phyloP scores from a whole-genome alignment of 2,888 invertebrate species.

The Clepsis dumicolana region DNA sequence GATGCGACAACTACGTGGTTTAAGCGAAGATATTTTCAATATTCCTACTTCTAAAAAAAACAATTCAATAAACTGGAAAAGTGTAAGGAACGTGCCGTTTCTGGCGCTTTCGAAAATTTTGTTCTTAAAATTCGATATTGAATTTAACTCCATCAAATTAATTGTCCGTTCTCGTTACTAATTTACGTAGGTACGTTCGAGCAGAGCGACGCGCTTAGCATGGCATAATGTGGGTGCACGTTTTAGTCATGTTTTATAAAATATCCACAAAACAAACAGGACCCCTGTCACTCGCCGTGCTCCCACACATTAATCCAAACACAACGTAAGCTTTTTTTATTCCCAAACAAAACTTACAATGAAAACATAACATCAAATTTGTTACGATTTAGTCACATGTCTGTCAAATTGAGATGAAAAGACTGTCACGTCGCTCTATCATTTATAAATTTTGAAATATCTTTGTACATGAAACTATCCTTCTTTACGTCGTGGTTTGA shows the following conservation, averaged over 20 bases:
- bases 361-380: conserved; percentile 36
- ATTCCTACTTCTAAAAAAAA: no score
- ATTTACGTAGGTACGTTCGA: conserved; percentile 9
- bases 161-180: neutral
- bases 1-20: no score
- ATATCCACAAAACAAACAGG: conserved; percentile 59
- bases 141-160: neutral
- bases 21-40: no score
- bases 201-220: conserved; percentile 6
- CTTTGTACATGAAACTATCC: conserved; percentile 3
- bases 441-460: conserved; percentile 22
- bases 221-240: conserved; percentile 63
- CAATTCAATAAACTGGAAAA: no score
- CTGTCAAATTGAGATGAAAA: conserved; percentile 31
- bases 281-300: conserved; percentile 62
- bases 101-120: neutral
- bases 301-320: conserved; percentile 58
- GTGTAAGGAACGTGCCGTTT: neutral
- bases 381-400: conserved; percentile 26
- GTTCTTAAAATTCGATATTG: neutral
- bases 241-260: conserved; percentile 64
- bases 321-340: conserved; percentile 49
- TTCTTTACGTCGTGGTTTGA: neutral
- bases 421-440: conserved; percentile 29
- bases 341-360: conserved; percentile 33